Evolutionary conservation across 2,113 vertebrate species (phyloP).

Genomic region (mouse (Mus musculus)): DNA sequence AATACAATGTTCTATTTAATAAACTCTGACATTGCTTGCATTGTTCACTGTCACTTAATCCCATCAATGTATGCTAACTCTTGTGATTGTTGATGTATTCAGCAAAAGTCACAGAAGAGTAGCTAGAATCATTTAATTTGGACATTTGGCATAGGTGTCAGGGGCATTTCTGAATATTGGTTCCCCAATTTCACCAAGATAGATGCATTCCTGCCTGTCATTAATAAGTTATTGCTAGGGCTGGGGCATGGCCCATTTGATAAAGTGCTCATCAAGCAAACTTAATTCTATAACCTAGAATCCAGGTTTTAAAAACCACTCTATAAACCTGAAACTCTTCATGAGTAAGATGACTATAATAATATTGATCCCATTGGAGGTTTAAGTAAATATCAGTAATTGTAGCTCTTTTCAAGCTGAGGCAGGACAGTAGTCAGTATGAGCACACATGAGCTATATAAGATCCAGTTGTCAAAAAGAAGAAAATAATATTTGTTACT

Average conservation of each 20-base stretch:
- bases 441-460: not conserved
- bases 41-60: not conserved
- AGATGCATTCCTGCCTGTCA: not conserved
- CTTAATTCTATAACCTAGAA: not conserved
- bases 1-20: not conserved
- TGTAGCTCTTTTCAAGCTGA: not conserved
- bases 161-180: not conserved
- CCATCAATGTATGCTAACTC: not conserved
- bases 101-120: not conserved
- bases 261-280: too few relatives aligned
- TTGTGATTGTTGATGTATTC: conserved; percentile 11
- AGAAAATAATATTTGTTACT: not conserved
- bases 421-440: not conserved
- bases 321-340: not conserved
- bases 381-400: not conserved
- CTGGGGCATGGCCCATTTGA: not conserved
- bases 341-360: not conserved
- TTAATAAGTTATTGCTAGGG: not conserved
- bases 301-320: not conserved
- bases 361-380: not conserved
- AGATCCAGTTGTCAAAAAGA: not conserved
- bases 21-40: not conserved
- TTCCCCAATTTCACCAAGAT: not conserved
- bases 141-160: not conserved
- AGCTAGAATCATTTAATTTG: not conserved